Evolutionary conservation across 2,888 invertebrate species (phyloP).

Genomic region (Apoderus coryli): DNA sequence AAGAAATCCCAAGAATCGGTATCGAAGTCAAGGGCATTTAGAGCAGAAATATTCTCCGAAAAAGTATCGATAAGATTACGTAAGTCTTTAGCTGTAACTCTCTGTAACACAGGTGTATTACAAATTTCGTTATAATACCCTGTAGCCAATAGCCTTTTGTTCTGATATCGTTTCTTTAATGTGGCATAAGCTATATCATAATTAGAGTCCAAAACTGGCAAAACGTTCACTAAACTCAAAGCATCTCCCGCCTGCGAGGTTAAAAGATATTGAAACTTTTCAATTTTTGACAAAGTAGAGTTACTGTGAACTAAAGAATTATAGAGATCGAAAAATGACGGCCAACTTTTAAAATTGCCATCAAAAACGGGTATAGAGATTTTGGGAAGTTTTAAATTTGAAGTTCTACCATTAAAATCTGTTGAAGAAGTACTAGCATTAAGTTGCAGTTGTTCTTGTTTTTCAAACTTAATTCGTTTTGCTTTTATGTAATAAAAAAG

Average conservation of each 20-base stretch:
- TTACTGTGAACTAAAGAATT: conserved; percentile 1
- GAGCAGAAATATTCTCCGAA: conserved; percentile 2
- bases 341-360: conserved; percentile 4
- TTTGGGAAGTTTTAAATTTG: too few relatives aligned
- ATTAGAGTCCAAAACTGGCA: conserved; percentile 8
- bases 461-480: too few relatives aligned
- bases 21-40: neutral
- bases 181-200: conserved; percentile 10
- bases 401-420: too few relatives aligned
- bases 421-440: too few relatives aligned
- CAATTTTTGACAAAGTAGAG: neutral
- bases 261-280: neutral
- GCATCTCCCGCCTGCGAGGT: neutral
- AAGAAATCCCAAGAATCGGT: conserved; percentile 1
- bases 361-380: too few relatives aligned
- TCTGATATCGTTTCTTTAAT: conserved; percentile 9
- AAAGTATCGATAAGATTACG: neutral
- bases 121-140: conserved; percentile 2
- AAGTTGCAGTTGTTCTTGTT: too few relatives aligned
- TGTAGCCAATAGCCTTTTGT: conserved; percentile 9
- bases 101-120: neutral
- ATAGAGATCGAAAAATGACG: neutral
- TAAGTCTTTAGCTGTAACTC: neutral
- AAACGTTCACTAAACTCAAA: conserved; percentile 7
- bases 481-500: too few relatives aligned